phyloP scores from a whole-genome alignment of 1,140 invertebrate species.

The Diorhabda carinulata region DNA sequence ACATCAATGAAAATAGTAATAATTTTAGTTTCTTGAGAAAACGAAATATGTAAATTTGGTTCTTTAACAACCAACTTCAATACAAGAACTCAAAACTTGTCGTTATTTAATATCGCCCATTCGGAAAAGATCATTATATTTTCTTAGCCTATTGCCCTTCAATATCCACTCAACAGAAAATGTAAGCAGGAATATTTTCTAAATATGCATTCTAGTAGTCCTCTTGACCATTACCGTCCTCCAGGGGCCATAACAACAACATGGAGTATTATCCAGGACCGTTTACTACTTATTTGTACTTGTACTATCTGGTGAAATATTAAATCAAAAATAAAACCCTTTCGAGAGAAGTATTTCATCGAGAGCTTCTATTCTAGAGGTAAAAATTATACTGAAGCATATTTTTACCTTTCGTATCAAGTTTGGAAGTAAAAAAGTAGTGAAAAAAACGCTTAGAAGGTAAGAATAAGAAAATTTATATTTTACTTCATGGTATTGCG shows the following conservation, averaged over 20 bases:
- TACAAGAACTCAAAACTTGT: not conserved
- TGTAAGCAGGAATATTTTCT: conserved; percentile 20
- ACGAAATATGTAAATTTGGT: not conserved
- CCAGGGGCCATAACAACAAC: conserved; percentile 41
- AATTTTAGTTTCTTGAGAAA: too few species aligned
- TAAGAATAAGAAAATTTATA: too few species aligned
- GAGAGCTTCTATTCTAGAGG: too few species aligned
- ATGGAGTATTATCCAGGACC: conserved; percentile 21
- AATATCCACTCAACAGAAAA: conserved; percentile 14
- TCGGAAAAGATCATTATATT: conserved; percentile 13
- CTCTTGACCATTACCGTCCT: conserved; percentile 36
- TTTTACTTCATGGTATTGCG: too few species aligned
- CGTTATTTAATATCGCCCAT: conserved; percentile 4
- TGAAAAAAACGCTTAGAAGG: too few species aligned
- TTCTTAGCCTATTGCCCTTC: conserved; percentile 8
- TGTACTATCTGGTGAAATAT: too few species aligned
- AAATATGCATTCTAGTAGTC: conserved; percentile 31
- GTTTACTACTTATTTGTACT: not conserved
- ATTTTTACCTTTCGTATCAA: too few species aligned
- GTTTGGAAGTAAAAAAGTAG: too few species aligned
- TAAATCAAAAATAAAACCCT: too few species aligned
- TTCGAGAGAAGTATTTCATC: too few species aligned
- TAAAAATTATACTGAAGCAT: too few species aligned
- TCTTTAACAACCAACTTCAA: not conserved
- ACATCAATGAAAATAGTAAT: too few species aligned